Base-by-base conservation (phyloP, 2,113 vertebrate genomes). In the Panthera tigris region DNA sequence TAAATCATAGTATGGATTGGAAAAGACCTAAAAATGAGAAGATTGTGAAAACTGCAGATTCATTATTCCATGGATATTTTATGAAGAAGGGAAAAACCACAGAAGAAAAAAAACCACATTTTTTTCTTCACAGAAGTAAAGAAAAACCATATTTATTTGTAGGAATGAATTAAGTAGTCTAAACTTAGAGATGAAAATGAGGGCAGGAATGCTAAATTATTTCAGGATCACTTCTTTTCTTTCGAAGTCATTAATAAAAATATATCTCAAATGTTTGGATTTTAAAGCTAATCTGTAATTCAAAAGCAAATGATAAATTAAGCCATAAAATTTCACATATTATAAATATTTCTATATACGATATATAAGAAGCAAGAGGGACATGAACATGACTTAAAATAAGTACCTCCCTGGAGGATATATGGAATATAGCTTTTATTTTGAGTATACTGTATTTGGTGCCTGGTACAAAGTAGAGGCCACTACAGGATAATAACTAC, bases 251-350 rank as follows among this genome's bases (percentile, higher is more conserved):
- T 82, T 91, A 52, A 95, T 89, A 52, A 97, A 95, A 95, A 91
- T 9, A 84, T 95, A 91, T 80, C 50, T 96, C 76, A 66, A 68
- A 82, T 73, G 45, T n/a, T 83, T 93, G 16, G 87, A 91, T 61
- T 80, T 97, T 90, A 91, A 80, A 84, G n/a, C 7, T 79, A 92
- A 80, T 69, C n/a, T 91, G 7, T 74, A 96, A 89, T 80, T 96
- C 27, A 94, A 82, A 96, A 84, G 86, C 71, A 91, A 92, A 90
- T 69, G 16, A 74, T 96, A 89, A 85, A 91, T 74, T 82, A 48
- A 96, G 66, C 83, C 23, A 78, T 79, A 74, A 78, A 89, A 61
- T 15, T 86, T 63, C 79, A 79, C 13, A 55, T 89, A 57, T 55
- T 91, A 93, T 36, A 95, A 7, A 66, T 82, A 81, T 8, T 94